phyloP scores from a whole-genome alignment of 2,888 invertebrate genomes.

The Operophtera brumata region DNA sequence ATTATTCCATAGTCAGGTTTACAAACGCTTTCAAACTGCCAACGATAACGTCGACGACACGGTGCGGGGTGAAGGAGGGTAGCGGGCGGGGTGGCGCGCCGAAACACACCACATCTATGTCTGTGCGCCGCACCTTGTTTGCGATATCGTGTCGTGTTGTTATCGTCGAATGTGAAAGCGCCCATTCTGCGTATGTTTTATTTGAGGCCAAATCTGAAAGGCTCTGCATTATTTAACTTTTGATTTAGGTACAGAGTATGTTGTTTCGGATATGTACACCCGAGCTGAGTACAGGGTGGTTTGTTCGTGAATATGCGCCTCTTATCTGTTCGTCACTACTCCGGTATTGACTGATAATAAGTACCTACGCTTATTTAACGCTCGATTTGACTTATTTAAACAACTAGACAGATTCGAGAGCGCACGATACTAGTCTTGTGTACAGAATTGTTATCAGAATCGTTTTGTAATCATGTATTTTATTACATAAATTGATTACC shows the following conservation, averaged over 20 bases:
- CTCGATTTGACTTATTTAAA: not conserved
- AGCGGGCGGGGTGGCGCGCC: no score
- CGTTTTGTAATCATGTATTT: constrained; percentile 71
- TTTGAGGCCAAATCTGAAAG: no score
- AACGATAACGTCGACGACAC: no score
- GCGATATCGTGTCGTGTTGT: not conserved
- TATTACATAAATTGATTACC: constrained; percentile 51
- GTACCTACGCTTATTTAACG: constrained; percentile 12
- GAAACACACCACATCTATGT: no score
- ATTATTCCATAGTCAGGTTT: constrained; percentile 10
- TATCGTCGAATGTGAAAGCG: no score
- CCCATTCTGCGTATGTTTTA: no score
- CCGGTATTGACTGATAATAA: constrained; percentile 23
- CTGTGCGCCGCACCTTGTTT: no score
- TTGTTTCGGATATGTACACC: no score
- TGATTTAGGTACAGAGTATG: no score
- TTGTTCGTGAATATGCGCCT: constrained; percentile 53
- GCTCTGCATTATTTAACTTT: no score
- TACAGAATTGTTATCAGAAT: constrained; percentile 61
- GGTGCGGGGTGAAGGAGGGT: no score
- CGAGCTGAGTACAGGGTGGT: not conserved
- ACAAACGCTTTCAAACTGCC: no score
- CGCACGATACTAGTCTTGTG: constrained; percentile 55
- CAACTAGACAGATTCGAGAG: constrained; percentile 18
- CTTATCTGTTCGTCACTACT: constrained; percentile 43